phyloP scores from a whole-genome alignment of 2,797 vertebrate genomes.

The Protonibea diacanthus region DNA sequence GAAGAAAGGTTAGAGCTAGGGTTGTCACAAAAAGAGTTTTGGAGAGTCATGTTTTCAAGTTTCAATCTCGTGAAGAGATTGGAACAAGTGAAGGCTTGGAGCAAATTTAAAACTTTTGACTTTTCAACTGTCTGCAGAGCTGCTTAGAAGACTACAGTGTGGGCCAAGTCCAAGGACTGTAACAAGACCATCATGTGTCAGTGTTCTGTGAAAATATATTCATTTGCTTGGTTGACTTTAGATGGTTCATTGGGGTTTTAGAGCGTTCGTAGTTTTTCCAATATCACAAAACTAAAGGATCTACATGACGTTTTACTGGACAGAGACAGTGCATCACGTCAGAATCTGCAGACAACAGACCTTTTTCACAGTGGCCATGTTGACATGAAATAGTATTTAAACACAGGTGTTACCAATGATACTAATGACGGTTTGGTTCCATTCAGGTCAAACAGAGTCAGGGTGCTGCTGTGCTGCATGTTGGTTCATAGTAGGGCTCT shows the following conservation, averaged over 20 bases:
- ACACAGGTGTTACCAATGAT: too few relatives aligned
- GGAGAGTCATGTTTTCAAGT: conserved; percentile 14
- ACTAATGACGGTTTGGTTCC: too few relatives aligned
- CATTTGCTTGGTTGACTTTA: not conserved
- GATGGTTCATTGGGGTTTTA: not conserved
- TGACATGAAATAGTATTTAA: too few relatives aligned
- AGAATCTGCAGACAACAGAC: not conserved
- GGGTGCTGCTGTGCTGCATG: too few relatives aligned
- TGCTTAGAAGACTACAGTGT: not conserved
- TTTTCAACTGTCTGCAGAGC: conserved; percentile 2
- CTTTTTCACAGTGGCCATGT: too few relatives aligned
- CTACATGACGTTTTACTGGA: not conserved
- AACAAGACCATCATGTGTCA: not conserved
- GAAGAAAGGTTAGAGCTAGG: conserved; percentile 2
- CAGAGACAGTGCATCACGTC: fast-evolving
- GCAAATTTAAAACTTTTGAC: conserved; percentile 8
- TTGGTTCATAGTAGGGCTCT: too few relatives aligned
- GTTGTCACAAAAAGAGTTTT: not conserved
- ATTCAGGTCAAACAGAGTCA: too few relatives aligned
- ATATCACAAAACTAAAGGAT: not conserved
- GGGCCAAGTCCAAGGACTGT: not conserved
- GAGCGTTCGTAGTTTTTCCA: not conserved
- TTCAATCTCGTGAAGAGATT: not conserved
- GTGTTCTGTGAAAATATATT: too few relatives aligned
- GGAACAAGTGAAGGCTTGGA: not conserved